Percentiles rank a stretch among this genome's conserved stretches.
These are phyloP conservation scores for Corydoras sp. DNA, from an alignment of 2,113 vertebrate species.

Conservation along the genomic window DNA sequence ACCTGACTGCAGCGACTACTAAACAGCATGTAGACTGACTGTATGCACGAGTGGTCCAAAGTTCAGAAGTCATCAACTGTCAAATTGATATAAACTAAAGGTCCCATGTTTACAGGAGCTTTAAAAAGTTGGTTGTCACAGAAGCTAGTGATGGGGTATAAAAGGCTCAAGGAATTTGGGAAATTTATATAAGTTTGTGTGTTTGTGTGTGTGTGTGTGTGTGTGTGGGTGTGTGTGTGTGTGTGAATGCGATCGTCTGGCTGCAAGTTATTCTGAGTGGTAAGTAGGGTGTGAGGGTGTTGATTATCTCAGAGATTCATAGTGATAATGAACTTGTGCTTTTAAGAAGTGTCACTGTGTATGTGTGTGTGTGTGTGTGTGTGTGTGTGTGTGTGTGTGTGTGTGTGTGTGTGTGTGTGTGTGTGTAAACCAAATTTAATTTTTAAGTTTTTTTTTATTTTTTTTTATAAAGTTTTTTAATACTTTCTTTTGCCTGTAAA, in stretches of 20 bases:
- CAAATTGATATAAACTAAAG: too few relatives aligned
- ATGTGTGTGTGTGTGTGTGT: constrained; percentile 16
- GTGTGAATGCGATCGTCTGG: constrained; percentile 9
- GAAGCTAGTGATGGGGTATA: not conserved
- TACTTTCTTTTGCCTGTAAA: not conserved
- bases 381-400: constrained; percentile 1
- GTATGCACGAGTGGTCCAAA: not conserved
- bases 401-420: not conserved
- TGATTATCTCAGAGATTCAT: constrained; percentile 26
- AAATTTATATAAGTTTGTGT: not conserved
- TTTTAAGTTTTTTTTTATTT: too few relatives aligned
- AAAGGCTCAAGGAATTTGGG: not conserved
- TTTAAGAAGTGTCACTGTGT: not conserved
- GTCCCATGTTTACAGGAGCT: too few relatives aligned
- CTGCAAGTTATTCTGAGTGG: constrained; percentile 17
- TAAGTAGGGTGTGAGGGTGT: constrained; percentile 34
- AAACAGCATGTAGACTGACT: not conserved
- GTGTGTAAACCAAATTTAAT: not conserved
- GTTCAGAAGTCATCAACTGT: not conserved
- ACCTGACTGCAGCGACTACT: too few relatives aligned
- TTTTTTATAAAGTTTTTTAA: not conserved
- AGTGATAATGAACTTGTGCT: constrained; percentile 32
- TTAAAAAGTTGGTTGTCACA: too few relatives aligned
- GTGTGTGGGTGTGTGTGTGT: constrained; percentile 26
- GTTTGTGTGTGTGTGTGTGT: constrained; percentile 14